A percentile compares a stretch with the other conserved stretches of the same genome.
Evolutionary conservation across 2,797 vertebrate genomes (phyloP).

Genomic region (Phataginus tricuspis): DNA sequence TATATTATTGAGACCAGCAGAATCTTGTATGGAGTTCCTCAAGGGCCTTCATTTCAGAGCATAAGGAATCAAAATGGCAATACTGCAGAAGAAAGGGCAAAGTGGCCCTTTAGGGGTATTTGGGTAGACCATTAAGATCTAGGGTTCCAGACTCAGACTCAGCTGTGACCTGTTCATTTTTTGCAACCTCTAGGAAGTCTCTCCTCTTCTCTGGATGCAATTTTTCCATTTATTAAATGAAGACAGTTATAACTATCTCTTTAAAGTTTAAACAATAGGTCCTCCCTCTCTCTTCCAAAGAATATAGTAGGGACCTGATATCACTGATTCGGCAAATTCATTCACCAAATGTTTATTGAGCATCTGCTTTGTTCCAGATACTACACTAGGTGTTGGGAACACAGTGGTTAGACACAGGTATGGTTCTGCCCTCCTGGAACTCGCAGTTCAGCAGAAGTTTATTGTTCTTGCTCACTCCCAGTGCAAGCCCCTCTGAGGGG

Average conservation of each 20-base stretch:
- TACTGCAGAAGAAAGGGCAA: constrained; percentile 1
- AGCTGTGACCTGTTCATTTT: constrained; percentile 49
- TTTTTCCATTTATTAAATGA: constrained; percentile 59
- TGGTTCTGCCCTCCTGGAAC: not conserved
- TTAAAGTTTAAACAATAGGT: constrained; percentile 55
- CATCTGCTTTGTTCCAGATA: constrained; percentile 19
- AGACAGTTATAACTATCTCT: not conserved
- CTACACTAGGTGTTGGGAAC: not conserved
- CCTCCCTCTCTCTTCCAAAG: constrained; percentile 24
- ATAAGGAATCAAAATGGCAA: not conserved
- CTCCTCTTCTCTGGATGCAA: not conserved
- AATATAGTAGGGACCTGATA: not conserved
- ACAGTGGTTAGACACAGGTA: constrained; percentile 5
- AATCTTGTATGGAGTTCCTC: not conserved
- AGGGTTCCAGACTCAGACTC: not conserved
- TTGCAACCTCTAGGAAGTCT: constrained; percentile 46
- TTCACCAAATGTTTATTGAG: constrained; percentile 33
- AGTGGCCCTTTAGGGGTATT: constrained; percentile 2
- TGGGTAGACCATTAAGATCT: constrained; percentile 10
- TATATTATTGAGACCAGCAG: constrained; percentile 30
- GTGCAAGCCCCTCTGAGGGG: not conserved
- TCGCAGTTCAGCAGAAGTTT: constrained; percentile 30
- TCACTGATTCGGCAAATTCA: constrained; percentile 36
- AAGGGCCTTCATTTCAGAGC: not conserved
- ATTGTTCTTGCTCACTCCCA: constrained; percentile 22